Conservation (phyloP, 2,113 vertebrate species). For the Opisthocomus hoazin region DNA sequence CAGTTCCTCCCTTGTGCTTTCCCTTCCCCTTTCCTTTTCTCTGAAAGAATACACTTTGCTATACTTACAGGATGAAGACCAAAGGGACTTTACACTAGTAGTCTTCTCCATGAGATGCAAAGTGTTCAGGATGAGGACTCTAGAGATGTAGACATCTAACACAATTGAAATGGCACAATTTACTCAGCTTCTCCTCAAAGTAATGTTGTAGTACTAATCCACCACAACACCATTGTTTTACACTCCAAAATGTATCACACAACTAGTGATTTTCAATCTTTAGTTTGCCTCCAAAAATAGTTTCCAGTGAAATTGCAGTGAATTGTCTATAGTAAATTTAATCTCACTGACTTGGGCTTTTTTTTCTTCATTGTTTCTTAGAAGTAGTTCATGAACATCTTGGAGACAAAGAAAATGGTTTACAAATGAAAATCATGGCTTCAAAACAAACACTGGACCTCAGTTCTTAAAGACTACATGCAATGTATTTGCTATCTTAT, state of each 20-base stretch:
- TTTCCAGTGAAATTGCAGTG: neutral
- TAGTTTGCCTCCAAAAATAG: neutral
- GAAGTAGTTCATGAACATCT: neutral
- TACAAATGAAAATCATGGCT: neutral
- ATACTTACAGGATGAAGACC: neutral
- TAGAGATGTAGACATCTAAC: neutral
- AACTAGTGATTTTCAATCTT: neutral
- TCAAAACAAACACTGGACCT: neutral
- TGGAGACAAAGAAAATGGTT: neutral
- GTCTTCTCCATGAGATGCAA: neutral
- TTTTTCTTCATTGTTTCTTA: neutral
- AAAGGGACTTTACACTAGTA: neutral
- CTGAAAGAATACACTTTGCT: neutral
- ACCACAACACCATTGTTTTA: neutral
- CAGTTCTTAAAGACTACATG: neutral
- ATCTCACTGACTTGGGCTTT: neutral
- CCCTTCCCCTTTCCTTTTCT: neutral
- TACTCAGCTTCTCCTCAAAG: neutral
- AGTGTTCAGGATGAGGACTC: neutral
- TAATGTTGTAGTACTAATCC: neutral
- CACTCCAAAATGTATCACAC: neutral
- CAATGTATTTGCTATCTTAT: neutral
- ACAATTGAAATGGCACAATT: neutral
- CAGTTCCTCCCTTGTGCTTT: neutral
- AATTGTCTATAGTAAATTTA: neutral